Base-by-base conservation (phyloP, 2,888 invertebrate species). In the Meghimatium bilineatum region DNA sequence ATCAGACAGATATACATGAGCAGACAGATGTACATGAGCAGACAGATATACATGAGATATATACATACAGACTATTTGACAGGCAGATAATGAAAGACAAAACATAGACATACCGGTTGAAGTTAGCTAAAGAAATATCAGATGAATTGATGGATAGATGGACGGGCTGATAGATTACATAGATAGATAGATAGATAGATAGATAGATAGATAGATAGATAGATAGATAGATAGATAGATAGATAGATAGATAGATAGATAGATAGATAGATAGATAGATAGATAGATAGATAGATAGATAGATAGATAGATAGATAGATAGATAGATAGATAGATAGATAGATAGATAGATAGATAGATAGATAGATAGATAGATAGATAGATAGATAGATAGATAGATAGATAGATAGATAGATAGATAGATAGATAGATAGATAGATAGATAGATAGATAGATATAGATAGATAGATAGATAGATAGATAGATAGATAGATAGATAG, bases 341-440 rank as follows among this genome's bases (percentile, higher is more conserved):
- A 60, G 67, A 67, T 32, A 67, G 67, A 67, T 34, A 67, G 60
- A 60, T 60, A 60, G 60, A 60, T 60, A 60, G 60, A 60, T 60
- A 60, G 67, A 34, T 29, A 67, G 67, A 67, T 67, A 67, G 67
- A 67, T 32, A 67, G 29, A 67, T 34, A 34, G 67, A 67, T 29
- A 67, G 67, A 67, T 34, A 34, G 67, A 67, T 34, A 67, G 67
- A 26, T n/a, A n/a, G n/a, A n/a, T n/a, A n/a, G n/a, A n/a, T n/a
- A n/a, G n/a, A n/a, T n/a, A n/a, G n/a, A n/a, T n/a, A n/a, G n/a
- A n/a, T n/a, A n/a, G n/a, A n/a, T n/a, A n/a, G n/a, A n/a, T 3
- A 56, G 14, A 56, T 23, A 20, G 14, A 12, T 8, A 23, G 14
- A 56, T 8, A 56, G 17, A 56, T 3, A 56, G 63, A 63, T 17